Percentiles rank a stretch among this genome's conserved stretches.
These are phyloP conservation scores for Oligia fasciuncula DNA, from an alignment of 2,888 invertebrate genomes.

Conservation along the genomic window DNA sequence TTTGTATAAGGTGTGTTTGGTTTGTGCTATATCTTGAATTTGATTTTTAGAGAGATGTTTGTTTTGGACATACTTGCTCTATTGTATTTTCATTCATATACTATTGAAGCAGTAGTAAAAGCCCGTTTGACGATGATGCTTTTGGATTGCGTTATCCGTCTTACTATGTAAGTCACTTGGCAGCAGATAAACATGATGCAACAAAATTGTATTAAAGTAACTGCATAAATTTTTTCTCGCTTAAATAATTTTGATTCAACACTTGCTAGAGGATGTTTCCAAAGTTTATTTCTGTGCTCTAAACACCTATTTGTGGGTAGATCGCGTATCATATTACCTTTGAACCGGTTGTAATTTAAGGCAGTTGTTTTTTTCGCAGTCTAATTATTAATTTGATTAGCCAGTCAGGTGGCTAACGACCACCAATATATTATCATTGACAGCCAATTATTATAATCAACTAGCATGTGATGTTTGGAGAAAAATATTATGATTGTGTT, in stretches of 20 bases:
- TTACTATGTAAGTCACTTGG: slow-evolving; percentile 3
- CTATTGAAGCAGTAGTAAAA: not conserved
- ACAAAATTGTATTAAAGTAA: not conserved
- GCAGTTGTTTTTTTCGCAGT: slow-evolving; percentile 44
- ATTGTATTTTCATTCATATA: slow-evolving; percentile 15
- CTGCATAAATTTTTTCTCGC: not conserved
- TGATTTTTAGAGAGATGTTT: slow-evolving; percentile 36
- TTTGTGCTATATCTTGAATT: slow-evolving; percentile 34
- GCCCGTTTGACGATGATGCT: not conserved
- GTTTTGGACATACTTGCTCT: slow-evolving; percentile 15
- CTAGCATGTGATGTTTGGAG: slow-evolving; percentile 28
- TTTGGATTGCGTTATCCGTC: slow-evolving; percentile 7
- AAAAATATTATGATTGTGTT: slow-evolving; percentile 18
- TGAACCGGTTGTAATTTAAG: slow-evolving; percentile 55
- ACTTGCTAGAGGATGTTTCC: not conserved
- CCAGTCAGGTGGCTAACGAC: slow-evolving; percentile 50
- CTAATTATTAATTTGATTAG: slow-evolving; percentile 48
- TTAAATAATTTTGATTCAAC: not conserved
- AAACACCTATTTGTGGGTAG: slow-evolving; percentile 8
- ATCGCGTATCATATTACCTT: slow-evolving; percentile 45
- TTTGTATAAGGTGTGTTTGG: slow-evolving; percentile 39
- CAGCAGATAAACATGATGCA: slow-evolving; percentile 14
- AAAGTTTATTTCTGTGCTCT: slow-evolving; percentile 5
- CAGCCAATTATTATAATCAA: slow-evolving; percentile 59
- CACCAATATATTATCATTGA: slow-evolving; percentile 47